Base-by-base conservation (phyloP, 2,888 invertebrate species). In the Conus canariensis region DNA sequence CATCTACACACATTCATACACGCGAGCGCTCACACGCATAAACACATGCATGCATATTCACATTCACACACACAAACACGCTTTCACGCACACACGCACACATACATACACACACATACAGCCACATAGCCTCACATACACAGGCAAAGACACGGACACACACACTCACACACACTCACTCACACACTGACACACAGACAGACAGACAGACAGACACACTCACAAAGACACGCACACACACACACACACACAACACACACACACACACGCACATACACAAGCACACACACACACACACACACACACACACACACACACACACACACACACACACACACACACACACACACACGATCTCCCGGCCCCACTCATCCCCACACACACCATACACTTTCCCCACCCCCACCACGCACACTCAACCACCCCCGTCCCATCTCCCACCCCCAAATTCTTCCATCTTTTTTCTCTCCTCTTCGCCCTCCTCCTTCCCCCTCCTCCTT, bases 121-220 rank as follows among this genome's bases (percentile, higher is more conserved):
- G 10, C 12, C 64, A 64, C 64, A 16, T 16, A 64, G 12, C 10
- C 64, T 14, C 12, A 64, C 64, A 64, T 16, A 64, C 10, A 80
- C 56, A 80, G n/a, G 45, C 80, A 80, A 30, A 45, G 45, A 80
- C 77, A 80, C 30, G 45, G 30, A 80, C 77, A 80, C 77, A 80
- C 77, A 80, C 30, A 80, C 77, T 25, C 30, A 80, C 77, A 80
- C 30, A 80, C 77, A 80, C 30, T 25, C 77, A 80, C 30, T 25
- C 30, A 80, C 77, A 80, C 77, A 80, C 77, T 45, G 45, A 80
- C 77, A 80, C 45, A 45, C 10, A 80, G 10, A 80, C 77, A 80
- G 30, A 80, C 77, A 80, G 30, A 30, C 77, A 16, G 30, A 9
- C 77, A 16, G 30, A 30, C 77, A 16, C 4, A 16, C 80, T 7